A percentile compares a stretch with the other conserved stretches of the same genome.
Evolutionary conservation across 2,888 invertebrate species (phyloP).

Genomic region (Mesoligia furuncula): DNA sequence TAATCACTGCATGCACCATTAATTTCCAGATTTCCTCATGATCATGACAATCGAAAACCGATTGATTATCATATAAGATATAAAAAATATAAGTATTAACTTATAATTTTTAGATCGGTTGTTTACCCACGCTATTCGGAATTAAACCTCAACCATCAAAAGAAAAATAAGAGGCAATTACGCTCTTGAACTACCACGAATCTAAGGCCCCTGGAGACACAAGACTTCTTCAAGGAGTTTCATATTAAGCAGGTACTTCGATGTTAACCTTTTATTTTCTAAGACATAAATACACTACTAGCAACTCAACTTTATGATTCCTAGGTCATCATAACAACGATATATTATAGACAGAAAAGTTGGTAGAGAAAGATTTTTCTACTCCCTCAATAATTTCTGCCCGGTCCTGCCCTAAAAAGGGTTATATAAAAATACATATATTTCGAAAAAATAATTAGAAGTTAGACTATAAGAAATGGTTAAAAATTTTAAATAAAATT

Average conservation of each 20-base stretch:
- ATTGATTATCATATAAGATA: neutral
- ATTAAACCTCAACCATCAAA: neutral
- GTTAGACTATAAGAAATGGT: no score
- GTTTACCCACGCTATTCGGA: neutral
- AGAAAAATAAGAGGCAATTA: conserved; percentile 1
- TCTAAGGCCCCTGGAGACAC: neutral
- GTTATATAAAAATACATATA: neutral
- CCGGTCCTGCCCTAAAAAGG: neutral
- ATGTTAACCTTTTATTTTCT: conserved; percentile 4
- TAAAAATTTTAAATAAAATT: no score
- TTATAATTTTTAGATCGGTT: neutral
- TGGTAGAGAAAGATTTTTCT: conserved; percentile 13
- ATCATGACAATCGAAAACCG: neutral
- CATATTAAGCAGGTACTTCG: neutral
- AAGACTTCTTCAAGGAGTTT: neutral
- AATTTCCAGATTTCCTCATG: no score
- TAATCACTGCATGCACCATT: neutral
- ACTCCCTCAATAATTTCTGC: conserved; percentile 1
- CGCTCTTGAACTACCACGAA: neutral
- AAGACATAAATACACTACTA: conserved; percentile 10
- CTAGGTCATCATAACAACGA: conserved; percentile 1
- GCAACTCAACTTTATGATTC: conserved; percentile 19
- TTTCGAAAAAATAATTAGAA: neutral
- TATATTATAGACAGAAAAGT: conserved; percentile 8
- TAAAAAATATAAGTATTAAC: neutral